phyloP scores from a whole-genome alignment of 2,113 vertebrate genomes.

The Corythornis madagascariensis region DNA sequence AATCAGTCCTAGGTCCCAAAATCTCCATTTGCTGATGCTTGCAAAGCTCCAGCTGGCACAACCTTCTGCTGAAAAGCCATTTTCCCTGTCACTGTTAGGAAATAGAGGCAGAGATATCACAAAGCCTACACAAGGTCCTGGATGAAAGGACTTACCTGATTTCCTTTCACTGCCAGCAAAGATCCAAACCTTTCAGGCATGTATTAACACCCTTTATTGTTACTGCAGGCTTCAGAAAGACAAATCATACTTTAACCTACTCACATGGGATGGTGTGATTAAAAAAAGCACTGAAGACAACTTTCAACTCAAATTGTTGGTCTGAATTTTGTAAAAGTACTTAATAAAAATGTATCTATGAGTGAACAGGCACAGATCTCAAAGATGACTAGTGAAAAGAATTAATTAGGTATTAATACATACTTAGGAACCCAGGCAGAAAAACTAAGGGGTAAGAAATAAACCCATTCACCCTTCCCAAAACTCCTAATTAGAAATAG shows the following conservation, averaged over 20 bases:
- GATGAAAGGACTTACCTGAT: neutral
- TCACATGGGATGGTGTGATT: rapidly evolving
- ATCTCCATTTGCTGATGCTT: neutral
- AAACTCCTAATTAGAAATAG: neutral
- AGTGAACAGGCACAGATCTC: neutral
- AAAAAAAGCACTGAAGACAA: neutral
- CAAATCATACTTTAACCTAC: neutral
- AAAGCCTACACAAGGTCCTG: neutral
- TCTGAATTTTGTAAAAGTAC: neutral
- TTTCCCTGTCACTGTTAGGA: neutral
- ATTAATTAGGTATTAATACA: neutral
- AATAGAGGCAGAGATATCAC: neutral
- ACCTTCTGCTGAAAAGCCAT: neutral
- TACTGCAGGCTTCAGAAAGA: neutral
- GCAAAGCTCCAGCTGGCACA: neutral
- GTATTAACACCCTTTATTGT: neutral
- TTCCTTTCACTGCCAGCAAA: neutral
- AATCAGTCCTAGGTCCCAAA: neutral
- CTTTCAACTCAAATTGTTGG: neutral
- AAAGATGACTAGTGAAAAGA: neutral
- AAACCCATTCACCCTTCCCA: neutral
- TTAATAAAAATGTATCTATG: neutral
- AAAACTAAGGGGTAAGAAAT: neutral
- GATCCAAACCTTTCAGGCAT: neutral
- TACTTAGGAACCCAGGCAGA: neutral